Evolutionary conservation across 2,888 invertebrate genomes (phyloP), one percentile per base, ranked within the genome.

Genomic region (Spisula solida): DNA sequence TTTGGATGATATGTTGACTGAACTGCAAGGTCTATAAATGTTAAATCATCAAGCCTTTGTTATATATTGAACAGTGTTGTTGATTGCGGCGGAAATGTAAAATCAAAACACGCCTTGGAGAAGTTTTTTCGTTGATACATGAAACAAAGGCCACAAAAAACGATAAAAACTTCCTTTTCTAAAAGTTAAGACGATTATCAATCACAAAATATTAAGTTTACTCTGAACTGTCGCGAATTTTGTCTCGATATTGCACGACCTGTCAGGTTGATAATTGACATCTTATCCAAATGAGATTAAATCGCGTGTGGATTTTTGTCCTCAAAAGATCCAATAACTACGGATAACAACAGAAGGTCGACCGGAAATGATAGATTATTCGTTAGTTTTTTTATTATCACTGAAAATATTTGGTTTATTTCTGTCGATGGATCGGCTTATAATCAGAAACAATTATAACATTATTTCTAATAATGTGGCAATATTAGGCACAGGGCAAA

Each of bases 251-350:
- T 75, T 75, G 75, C 75, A 14, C 75, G 34, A 75, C 31, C 75
- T 16, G 75, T 75, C 75, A 14, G 31, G 14, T 75, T 25, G 34
- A 75, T 75, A 75, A 75, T 75, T 75, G 75, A 25, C 75, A 75
- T 75, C 75, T 75, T 34, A 75, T 75, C 75, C 18, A 75, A 75
- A 75, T 34, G 18, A 31, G 75, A 75, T 75, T 75, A 34, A 75
- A 75, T 34, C 75, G 25, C 34, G 34, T 31, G 29, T 31, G 34
- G 29, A 34, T 75, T 31, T 75, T 75, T 75, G 75, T 31, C 34
- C 2, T 34, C 75, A 16, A 31, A 34, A 2, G 75, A 31, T 34
- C 34, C 16, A 75, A 75, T 75, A 75, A 34, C 31, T 31, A 10
- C 10, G 34, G 75, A 75, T 75, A 29, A 70, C 31, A 75, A 34